A percentile compares a stretch with the other conserved stretches of the same genome.
Evolutionary conservation across 1,140 invertebrate species (phyloP).

Genomic region (Drosophila novamexicana): DNA sequence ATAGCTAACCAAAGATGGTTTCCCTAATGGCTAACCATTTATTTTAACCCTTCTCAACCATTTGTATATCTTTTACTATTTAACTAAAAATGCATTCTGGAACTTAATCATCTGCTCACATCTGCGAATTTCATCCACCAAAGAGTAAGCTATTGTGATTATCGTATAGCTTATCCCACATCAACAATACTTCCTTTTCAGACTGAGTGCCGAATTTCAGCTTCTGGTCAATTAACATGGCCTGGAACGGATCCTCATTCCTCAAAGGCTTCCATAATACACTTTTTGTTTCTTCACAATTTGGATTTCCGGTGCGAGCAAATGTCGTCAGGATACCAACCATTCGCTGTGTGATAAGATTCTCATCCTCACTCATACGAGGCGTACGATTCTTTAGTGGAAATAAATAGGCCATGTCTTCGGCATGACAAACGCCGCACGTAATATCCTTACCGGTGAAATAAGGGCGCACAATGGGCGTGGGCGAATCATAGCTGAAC

Average conservation of each 20-base stretch:
- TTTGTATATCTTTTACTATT: no score
- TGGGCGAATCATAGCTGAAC: slow-evolving; percentile 83
- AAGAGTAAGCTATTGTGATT: background rate
- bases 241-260: background rate
- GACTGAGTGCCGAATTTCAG: background rate
- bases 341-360: slow-evolving; percentile 73
- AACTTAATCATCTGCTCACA: no score
- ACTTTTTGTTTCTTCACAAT: slow-evolving; percentile 55
- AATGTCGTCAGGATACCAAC: slow-evolving; percentile 83
- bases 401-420: slow-evolving; percentile 88
- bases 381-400: slow-evolving; percentile 67
- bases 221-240: background rate
- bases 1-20: no score
- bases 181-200: background rate
- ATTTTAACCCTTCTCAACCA: no score
- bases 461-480: slow-evolving; percentile 66
- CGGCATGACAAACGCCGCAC: slow-evolving; percentile 86
- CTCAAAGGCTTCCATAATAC: slow-evolving; percentile 2
- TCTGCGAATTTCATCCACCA: background rate
- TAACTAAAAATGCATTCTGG: no score
- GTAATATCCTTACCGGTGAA: slow-evolving; percentile 61
- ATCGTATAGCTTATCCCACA: background rate
- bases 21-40: no score
- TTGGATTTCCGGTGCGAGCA: slow-evolving; percentile 80
- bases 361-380: slow-evolving; percentile 48